phyloP scores from a whole-genome alignment of 2,797 vertebrate genomes.

The Dendrocincla fuliginosa region DNA sequence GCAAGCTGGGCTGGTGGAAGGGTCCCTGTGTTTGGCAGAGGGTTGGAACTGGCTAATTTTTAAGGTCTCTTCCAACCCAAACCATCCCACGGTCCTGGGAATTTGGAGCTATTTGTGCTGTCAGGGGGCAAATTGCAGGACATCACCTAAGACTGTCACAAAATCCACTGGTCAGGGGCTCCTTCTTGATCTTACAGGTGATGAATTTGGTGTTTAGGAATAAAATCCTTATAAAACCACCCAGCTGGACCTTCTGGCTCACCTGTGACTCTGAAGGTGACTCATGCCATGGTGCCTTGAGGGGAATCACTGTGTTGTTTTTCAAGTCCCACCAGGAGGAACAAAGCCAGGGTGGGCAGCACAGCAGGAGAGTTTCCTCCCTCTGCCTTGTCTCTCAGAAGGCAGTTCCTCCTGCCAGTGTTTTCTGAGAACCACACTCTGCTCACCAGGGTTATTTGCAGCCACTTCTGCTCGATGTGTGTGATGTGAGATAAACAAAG shows the following conservation, averaged over 20 bases:
- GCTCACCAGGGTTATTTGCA: slow-evolving; percentile 2
- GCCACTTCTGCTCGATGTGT: slow-evolving; percentile 28
- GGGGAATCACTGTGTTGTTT: neutral
- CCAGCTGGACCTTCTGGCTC: neutral
- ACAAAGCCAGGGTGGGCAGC: neutral
- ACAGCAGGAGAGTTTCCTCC: neutral
- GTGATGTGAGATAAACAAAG: neutral
- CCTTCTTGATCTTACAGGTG: neutral
- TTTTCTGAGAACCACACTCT: neutral
- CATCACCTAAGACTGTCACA: neutral
- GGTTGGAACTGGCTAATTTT: accelerated
- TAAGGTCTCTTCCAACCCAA: neutral
- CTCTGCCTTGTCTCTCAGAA: neutral
- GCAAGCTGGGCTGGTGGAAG: neutral
- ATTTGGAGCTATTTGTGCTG: neutral
- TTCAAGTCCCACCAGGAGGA: neutral
- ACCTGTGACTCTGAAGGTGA: accelerated
- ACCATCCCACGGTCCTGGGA: neutral
- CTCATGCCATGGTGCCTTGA: accelerated
- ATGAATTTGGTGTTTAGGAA: neutral
- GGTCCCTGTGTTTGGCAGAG: neutral
- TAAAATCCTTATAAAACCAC: neutral
- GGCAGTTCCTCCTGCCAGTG: neutral
- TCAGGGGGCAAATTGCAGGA: neutral
- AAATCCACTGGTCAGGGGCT: neutral